Base-by-base conservation (phyloP, 2,113 vertebrate genomes). In the Zosterops borbonicus region DNA sequence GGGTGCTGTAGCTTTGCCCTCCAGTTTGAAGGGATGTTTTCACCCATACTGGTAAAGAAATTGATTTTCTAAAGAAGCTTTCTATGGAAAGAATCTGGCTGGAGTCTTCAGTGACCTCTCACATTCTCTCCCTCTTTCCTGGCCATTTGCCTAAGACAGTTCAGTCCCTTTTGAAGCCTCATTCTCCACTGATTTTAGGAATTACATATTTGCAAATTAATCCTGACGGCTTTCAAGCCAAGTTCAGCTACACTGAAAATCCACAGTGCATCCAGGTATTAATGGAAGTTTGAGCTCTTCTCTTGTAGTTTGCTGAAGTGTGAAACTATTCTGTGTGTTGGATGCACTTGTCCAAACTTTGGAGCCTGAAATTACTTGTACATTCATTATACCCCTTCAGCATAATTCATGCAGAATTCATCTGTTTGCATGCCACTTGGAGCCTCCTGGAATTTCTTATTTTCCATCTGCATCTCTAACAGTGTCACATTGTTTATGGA, bases 391-490 rank as follows among this genome's bases (percentile, higher is more conserved):
- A 49, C 6, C 49, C 15, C 65, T 76, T 89, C 67, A 88, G 1
- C 29, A 21, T 59, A 90, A 83, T 71, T 94, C 60, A 41, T 35
- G 33, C 25, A 65, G 78, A 85, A 35, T 89, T 93, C 31, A 29
- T 89, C 90, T 85, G 33, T 84, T 86, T 55, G 49, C 47, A 7
- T 86, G 41, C 71, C 60, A 28, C 52, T 70, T 92, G 88, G 56
- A 95, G 52, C 71, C 71, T 83, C 37, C 31, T 81, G 88, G 55
- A 74, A 81, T 83, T 83, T 83, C 56, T 88, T 80, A 31, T 95
- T 97, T 94, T 92, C 85, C 24, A 63, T 90, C 82, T 50, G 9
- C 22, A 49, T 88, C 64, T 90, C 33, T 74, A 86, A 59, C 68
- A 69, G 60, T 70, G 81, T 74, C 47, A 47, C 82, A 31, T 63